Percentiles rank a stretch among this genome's conserved stretches.
Conservation (phyloP, 2,888 invertebrate species). For the Tenthredo distinguenda region DNA sequence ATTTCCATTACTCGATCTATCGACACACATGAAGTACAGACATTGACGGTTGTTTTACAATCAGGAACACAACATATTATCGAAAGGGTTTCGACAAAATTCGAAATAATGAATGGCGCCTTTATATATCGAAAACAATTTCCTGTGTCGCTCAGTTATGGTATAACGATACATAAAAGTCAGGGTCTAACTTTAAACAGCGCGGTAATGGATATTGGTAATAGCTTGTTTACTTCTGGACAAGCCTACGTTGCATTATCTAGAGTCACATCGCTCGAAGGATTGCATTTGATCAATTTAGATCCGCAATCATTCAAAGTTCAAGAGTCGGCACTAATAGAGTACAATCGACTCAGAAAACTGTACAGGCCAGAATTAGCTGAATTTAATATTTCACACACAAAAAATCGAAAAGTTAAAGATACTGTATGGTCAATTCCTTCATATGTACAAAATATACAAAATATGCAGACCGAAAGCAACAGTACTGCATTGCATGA, state of each 20-base stretch:
- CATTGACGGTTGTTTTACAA: slow-evolving; percentile 56
- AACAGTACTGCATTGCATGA: neutral
- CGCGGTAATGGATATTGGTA: slow-evolving; percentile 42
- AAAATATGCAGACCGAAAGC: no score
- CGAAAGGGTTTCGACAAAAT: slow-evolving; percentile 60
- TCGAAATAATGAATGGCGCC: slow-evolving; percentile 59
- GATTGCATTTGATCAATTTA: slow-evolving; percentile 60
- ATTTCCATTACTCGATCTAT: slow-evolving; percentile 53
- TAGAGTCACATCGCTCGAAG: slow-evolving; percentile 52
- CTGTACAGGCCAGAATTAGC: slow-evolving; percentile 54
- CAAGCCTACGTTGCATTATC: neutral
- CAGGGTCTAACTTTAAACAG: slow-evolving; percentile 44
- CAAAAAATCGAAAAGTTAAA: slow-evolving; percentile 35
- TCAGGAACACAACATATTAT: slow-evolving; percentile 57
- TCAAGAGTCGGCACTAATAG: slow-evolving; percentile 55
- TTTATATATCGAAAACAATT: slow-evolving; percentile 62
- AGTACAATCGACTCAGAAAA: slow-evolving; percentile 59
- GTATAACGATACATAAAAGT: slow-evolving; percentile 56
- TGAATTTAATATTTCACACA: slow-evolving; percentile 36
- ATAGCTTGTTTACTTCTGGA: slow-evolving; percentile 49
- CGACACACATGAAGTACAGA: slow-evolving; percentile 56
- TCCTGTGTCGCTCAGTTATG: slow-evolving; percentile 63
- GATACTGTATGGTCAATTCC: slow-evolving; percentile 54
- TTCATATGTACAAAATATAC: neutral
- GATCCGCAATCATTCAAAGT: slow-evolving; percentile 59